Percentiles rank a stretch among this genome's conserved stretches.
Conservation (phyloP, 2,797 vertebrate species). For the Sandelia bainsii region DNA sequence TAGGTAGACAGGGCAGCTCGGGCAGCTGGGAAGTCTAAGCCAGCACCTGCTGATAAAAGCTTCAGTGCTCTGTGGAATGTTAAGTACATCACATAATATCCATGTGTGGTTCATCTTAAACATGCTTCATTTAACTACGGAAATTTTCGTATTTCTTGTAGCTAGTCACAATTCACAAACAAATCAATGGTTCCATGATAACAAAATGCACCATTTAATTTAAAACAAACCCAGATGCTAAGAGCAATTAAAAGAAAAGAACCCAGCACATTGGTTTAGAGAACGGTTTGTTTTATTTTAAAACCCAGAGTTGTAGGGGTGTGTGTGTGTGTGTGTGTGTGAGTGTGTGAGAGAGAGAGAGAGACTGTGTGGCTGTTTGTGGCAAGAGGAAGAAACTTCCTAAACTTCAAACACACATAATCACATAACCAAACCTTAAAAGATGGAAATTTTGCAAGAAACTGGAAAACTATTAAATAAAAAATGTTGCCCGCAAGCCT, state of each 20-base stretch:
- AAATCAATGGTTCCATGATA: neutral
- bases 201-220: slow-evolving; percentile 5
- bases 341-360: too few species aligned
- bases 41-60: slow-evolving; percentile 31
- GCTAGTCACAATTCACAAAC: neutral
- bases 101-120: neutral
- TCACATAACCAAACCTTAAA: neutral
- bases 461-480: neutral
- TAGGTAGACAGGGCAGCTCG: slow-evolving; percentile 29
- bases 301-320: neutral
- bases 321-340: neutral
- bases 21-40: slow-evolving; percentile 7
- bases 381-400: neutral
- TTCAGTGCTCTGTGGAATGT: neutral
- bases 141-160: neutral
- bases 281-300: slow-evolving; percentile 4
- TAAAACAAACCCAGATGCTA: slow-evolving; percentile 30
- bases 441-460: neutral
- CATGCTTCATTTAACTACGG: slow-evolving; percentile 18
- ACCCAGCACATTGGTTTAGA: neutral
- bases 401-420: neutral
- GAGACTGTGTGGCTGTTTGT: neutral
- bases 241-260: neutral
- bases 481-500: slow-evolving; percentile 4
- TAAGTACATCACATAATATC: neutral